These are phyloP conservation scores for Bombus turneri DNA, from an alignment of 1,140 invertebrate species.

Conservation along the genomic window DNA sequence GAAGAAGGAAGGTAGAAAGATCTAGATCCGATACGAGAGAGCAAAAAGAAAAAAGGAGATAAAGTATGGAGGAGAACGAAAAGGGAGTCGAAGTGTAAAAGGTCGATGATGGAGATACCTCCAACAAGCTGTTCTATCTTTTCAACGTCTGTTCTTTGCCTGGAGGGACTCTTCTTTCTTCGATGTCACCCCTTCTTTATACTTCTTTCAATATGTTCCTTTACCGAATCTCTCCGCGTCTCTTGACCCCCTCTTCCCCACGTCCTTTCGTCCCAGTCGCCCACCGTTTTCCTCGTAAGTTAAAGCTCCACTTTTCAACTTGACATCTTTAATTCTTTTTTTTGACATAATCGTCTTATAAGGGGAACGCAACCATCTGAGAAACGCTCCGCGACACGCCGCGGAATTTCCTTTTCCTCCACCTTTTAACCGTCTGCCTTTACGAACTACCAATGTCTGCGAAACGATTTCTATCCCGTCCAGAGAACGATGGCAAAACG, in stretches of 20 bases:
- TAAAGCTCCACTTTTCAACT: constrained; percentile 69
- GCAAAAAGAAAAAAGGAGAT: neutral
- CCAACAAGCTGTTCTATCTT: constrained; percentile 51
- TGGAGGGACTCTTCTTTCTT: constrained; percentile 39
- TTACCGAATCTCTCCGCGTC: constrained; percentile 31
- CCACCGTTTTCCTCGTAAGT: constrained; percentile 31
- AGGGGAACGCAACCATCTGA: constrained; percentile 28
- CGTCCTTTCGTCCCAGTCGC: neutral
- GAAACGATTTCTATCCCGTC: neutral
- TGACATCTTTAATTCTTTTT: constrained; percentile 70
- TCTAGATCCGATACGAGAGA: neutral
- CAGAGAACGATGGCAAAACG: neutral
- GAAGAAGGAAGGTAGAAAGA: neutral
- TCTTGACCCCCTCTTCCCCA: neutral
- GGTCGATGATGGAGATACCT: constrained; percentile 43
- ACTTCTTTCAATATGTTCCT: constrained; percentile 71
- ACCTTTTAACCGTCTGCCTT: neutral
- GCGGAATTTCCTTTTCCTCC: constrained; percentile 1
- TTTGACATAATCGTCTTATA: constrained; percentile 72
- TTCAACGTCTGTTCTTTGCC: constrained; percentile 38
- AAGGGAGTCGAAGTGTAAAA: constrained; percentile 21
- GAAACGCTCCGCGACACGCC: constrained; percentile 11
- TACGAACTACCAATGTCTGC: neutral
- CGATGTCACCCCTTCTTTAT: constrained; percentile 54
- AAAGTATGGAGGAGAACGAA: constrained; percentile 42